Evolutionary conservation across 2,888 invertebrate genomes (phyloP).

Genomic region (Papilio elwesi): DNA sequence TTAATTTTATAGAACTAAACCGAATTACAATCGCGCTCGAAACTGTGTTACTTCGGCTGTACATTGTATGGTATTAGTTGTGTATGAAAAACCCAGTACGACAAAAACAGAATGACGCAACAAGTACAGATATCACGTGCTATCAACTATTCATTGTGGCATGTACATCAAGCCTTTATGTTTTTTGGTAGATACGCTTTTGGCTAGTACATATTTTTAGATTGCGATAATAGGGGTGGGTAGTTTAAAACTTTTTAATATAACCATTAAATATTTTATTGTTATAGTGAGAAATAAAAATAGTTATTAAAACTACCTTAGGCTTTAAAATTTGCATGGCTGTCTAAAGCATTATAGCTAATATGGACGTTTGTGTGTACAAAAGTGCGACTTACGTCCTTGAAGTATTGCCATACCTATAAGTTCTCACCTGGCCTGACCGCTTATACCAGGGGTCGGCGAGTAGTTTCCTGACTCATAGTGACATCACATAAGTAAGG

Average conservation of each 20-base stretch:
- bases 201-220: slow-evolving; percentile 19
- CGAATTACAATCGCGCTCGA: background rate
- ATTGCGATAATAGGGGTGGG: slow-evolving; percentile 18
- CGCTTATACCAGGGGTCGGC: too few relatives aligned
- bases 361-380: too few relatives aligned
- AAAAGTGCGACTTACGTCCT: too few relatives aligned
- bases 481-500: too few relatives aligned
- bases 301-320: background rate
- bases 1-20: background rate
- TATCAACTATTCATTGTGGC: slow-evolving; percentile 39
- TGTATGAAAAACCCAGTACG: slow-evolving; percentile 1
- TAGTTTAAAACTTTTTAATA: slow-evolving; percentile 1
- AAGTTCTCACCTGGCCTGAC: too few relatives aligned
- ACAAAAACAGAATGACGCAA: slow-evolving; percentile 45
- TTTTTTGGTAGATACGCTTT: slow-evolving; percentile 33
- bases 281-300: background rate
- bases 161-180: slow-evolving; percentile 30
- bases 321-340: background rate
- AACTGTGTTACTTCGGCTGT: background rate
- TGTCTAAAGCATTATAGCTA: too few relatives aligned
- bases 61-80: background rate
- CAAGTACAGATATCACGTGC: slow-evolving; percentile 48
- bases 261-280: background rate
- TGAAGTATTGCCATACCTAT: too few relatives aligned
- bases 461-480: too few relatives aligned